Evolutionary conservation across 2,888 invertebrate species (phyloP).

Genomic region (Hyposoter dolosus): DNA sequence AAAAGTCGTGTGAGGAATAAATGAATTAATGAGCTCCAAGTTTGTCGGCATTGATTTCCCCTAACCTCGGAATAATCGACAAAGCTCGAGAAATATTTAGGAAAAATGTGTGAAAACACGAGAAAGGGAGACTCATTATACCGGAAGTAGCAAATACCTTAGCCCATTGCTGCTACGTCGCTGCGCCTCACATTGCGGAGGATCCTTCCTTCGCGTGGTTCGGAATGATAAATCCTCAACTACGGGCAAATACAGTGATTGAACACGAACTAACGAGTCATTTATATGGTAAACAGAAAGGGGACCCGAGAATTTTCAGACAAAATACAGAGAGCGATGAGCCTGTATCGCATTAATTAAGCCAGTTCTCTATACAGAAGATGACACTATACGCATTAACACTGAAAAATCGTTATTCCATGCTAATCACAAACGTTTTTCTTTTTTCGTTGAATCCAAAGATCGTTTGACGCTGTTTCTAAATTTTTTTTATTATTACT

Average conservation of each 20-base stretch:
- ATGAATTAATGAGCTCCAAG: conserved; percentile 44
- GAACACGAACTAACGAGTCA: conserved; percentile 83
- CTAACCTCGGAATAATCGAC: conserved; percentile 14
- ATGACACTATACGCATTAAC: conserved; percentile 1
- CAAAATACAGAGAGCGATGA: conserved; percentile 15
- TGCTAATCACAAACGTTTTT: conserved; percentile 3
- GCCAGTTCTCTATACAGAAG: background rate
- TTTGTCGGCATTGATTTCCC: conserved; percentile 4
- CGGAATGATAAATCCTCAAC: conserved; percentile 82
- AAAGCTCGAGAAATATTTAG: conserved; percentile 28
- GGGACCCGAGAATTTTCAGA: conserved; percentile 8
- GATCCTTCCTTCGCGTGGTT: conserved; percentile 70
- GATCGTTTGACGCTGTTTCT: too few species aligned
- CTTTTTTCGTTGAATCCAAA: too few species aligned
- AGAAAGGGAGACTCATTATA: conserved; percentile 51
- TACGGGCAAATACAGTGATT: conserved; percentile 82
- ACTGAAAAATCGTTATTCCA: conserved; percentile 4
- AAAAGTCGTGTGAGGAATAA: conserved; percentile 33
- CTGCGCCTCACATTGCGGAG: conserved; percentile 1
- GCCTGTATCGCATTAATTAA: conserved; percentile 28
- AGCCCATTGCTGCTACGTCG: background rate
- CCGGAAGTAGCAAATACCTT: conserved; percentile 22
- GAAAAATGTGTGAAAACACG: conserved; percentile 47
- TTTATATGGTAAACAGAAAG: conserved; percentile 83
- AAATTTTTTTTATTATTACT: too few species aligned